These are phyloP conservation scores for Vulpes lagopus DNA, from an alignment of 2,113 vertebrate species.

Conservation along the genomic window DNA sequence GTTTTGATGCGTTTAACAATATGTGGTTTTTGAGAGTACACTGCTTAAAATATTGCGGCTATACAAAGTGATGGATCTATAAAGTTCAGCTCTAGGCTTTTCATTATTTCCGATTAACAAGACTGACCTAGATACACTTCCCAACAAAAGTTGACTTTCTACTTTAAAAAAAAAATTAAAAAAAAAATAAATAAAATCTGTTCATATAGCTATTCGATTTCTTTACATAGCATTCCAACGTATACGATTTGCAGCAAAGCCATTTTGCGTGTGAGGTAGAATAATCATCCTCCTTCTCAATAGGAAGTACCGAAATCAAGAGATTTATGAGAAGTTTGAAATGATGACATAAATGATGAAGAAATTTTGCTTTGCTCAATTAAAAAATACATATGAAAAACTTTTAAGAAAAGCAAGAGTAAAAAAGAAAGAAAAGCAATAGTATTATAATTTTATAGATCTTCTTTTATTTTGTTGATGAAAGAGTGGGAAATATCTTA, in stretches of 20 bases:
- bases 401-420: not conserved
- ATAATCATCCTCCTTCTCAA: not conserved
- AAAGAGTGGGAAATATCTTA: not conserved
- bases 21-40: not conserved
- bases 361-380: not conserved
- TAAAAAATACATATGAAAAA: not conserved
- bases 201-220: not conserved
- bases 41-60: conserved; percentile 38
- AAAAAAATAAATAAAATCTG: not conserved
- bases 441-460: not conserved
- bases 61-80: not conserved
- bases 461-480: not conserved
- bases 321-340: not conserved
- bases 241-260: not conserved
- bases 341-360: conserved; percentile 17
- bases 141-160: not conserved
- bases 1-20: not conserved
- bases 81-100: not conserved
- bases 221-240: not conserved
- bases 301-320: not conserved
- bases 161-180: not conserved
- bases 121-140: not conserved
- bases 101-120: conserved; percentile 27
- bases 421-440: not conserved
- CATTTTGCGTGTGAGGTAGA: not conserved